Percentiles rank a stretch among this genome's conserved stretches.
phyloP scores from a whole-genome alignment of 2,888 invertebrate species.

The Xylota sylvarum region DNA sequence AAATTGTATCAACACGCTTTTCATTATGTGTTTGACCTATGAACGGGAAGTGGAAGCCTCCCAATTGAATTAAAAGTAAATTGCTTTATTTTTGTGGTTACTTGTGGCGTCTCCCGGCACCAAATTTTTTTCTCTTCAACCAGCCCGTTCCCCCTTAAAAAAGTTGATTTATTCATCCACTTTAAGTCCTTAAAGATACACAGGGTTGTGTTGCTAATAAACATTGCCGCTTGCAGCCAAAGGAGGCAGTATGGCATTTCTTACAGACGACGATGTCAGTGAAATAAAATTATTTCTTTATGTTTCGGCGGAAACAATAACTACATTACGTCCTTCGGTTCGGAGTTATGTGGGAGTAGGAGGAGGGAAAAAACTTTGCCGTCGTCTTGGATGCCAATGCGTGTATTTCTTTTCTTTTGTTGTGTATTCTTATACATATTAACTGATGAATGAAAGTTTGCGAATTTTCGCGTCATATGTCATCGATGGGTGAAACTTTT shows the following conservation, averaged over 20 bases:
- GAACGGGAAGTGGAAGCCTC: slow-evolving; percentile 36
- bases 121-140: slow-evolving; percentile 29
- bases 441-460: slow-evolving; percentile 54
- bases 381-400: slow-evolving; percentile 32
- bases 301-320: slow-evolving; percentile 63
- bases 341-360: background rate
- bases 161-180: slow-evolving; percentile 71
- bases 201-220: slow-evolving; percentile 59
- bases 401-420: background rate
- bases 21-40: slow-evolving; percentile 66
- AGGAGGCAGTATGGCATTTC: slow-evolving; percentile 6
- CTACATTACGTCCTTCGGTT: slow-evolving; percentile 37
- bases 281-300: slow-evolving; percentile 41
- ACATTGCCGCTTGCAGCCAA: slow-evolving; percentile 34
- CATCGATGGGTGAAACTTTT: slow-evolving; percentile 55
- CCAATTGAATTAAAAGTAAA: slow-evolving; percentile 74
- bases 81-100: slow-evolving; percentile 68
- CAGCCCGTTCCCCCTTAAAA: background rate
- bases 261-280: slow-evolving; percentile 10
- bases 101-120: slow-evolving; percentile 18
- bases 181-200: slow-evolving; percentile 72
- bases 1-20: slow-evolving; percentile 72
- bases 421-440: slow-evolving; percentile 27
- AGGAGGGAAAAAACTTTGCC: slow-evolving; percentile 52
- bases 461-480: slow-evolving; percentile 59